Evolutionary conservation across 2,888 invertebrate species (phyloP).

Genomic region (Phortica okadai): DNA sequence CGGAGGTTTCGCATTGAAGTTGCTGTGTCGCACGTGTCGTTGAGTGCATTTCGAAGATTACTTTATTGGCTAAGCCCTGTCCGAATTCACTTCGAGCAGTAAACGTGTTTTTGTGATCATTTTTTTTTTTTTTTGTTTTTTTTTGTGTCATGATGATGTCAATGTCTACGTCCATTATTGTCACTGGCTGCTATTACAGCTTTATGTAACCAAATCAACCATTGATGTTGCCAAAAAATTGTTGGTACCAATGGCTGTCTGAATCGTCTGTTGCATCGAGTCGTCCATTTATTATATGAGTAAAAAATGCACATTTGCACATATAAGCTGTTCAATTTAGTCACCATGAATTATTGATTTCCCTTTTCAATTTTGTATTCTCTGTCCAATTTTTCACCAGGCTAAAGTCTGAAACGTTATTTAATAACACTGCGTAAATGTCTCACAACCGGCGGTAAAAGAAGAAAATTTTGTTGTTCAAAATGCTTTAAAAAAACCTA

Average conservation of each 20-base stretch:
- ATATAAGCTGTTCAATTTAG: conserved; percentile 31
- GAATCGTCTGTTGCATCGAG: neutral
- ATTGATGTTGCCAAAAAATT: neutral
- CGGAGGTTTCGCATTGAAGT: neutral
- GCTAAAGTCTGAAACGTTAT: too few relatives aligned
- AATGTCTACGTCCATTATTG: neutral
- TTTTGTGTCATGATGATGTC: neutral
- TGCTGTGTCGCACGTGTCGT: conserved; percentile 31
- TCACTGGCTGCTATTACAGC: neutral
- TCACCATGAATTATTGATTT: neutral
- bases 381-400: too few relatives aligned
- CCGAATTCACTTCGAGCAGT: neutral
- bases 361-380: neutral
- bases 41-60: conserved; percentile 35
- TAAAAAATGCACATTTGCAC: too few relatives aligned
- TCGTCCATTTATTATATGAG: conserved; percentile 29
- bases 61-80: neutral
- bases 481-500: too few relatives aligned
- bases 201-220: neutral
- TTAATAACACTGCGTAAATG: too few relatives aligned
- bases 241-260: neutral
- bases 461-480: too few relatives aligned
- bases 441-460: too few relatives aligned
- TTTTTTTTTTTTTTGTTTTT: neutral
- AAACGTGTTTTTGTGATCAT: neutral